phyloP scores from a whole-genome alignment of 1,140 invertebrate genomes.

The Arion vulgaris region DNA sequence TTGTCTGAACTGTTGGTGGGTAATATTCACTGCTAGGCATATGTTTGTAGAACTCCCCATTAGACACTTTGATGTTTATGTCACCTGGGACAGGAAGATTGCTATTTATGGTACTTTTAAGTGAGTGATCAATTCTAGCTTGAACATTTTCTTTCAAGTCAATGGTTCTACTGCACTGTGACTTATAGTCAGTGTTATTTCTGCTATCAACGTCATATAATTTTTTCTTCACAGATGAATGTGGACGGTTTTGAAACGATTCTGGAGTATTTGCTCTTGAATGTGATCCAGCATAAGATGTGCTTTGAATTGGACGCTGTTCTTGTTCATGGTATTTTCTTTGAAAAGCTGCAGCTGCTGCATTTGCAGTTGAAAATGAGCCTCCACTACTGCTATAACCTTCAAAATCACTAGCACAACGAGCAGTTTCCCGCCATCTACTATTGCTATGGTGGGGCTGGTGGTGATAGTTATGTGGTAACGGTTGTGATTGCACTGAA shows the following conservation, averaged over 20 bases:
- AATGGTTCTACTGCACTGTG: neutral
- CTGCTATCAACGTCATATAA: neutral
- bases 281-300: neutral
- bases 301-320: neutral
- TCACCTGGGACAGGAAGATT: neutral
- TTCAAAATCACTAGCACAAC: slow-evolving; percentile 67
- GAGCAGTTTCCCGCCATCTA: slow-evolving; percentile 47
- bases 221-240: slow-evolving; percentile 2
- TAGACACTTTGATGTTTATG: neutral
- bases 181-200: neutral
- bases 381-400: slow-evolving; percentile 49
- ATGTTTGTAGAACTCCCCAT: slow-evolving; percentile 22
- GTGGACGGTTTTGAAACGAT: slow-evolving; percentile 21
- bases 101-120: neutral
- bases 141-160: neutral
- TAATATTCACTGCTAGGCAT: slow-evolving; percentile 15
- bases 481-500: slow-evolving; percentile 41
- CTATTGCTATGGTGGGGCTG: neutral
- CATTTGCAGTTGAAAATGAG: slow-evolving; percentile 22
- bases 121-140: neutral
- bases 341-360: slow-evolving; percentile 42
- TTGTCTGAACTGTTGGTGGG: neutral
- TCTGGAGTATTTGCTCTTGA: neutral
- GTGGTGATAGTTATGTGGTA: neutral
- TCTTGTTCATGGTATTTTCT: slow-evolving; percentile 22